Evolutionary conservation across 2,888 invertebrate species (phyloP).

Genomic region (Apotomis betuletana): DNA sequence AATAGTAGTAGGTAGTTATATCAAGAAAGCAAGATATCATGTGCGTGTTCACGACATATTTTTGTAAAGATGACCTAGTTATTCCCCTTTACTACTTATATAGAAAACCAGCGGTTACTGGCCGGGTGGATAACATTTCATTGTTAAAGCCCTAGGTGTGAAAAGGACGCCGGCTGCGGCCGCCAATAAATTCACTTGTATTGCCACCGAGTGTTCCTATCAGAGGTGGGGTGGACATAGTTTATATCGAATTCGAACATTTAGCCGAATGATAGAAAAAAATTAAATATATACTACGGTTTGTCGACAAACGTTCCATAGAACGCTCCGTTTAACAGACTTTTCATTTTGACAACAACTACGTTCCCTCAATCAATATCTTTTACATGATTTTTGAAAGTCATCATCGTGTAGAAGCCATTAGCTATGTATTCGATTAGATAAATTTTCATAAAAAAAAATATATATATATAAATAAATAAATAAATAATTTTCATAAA

Average conservation of each 20-base stretch:
- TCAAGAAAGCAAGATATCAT: background rate
- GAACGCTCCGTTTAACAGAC: too few relatives aligned
- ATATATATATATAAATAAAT: too few relatives aligned
- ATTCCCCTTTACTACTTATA: background rate
- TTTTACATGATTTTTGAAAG: too few relatives aligned
- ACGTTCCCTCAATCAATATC: too few relatives aligned
- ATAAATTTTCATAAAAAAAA: too few relatives aligned
- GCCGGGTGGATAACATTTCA: slow-evolving; percentile 14
- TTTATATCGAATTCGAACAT: background rate
- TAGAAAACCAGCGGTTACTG: background rate
- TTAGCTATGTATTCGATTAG: too few relatives aligned
- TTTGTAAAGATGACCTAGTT: slow-evolving; percentile 12
- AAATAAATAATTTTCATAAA: too few relatives aligned
- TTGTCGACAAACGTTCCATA: too few relatives aligned
- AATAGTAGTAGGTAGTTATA: too few relatives aligned
- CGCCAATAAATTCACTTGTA: slow-evolving; percentile 28
- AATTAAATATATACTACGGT: too few relatives aligned
- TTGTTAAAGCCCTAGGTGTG: slow-evolving; percentile 28
- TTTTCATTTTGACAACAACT: too few relatives aligned
- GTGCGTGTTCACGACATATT: background rate
- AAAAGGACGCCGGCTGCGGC: slow-evolving; percentile 10
- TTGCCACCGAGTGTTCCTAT: background rate
- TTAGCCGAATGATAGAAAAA: background rate
- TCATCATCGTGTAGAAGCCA: too few relatives aligned
- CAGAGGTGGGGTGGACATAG: background rate